Percentiles rank a stretch among this genome's conserved stretches.
phyloP scores from a whole-genome alignment of 2,888 invertebrate genomes.

The Peribatodes rhomboidaria region DNA sequence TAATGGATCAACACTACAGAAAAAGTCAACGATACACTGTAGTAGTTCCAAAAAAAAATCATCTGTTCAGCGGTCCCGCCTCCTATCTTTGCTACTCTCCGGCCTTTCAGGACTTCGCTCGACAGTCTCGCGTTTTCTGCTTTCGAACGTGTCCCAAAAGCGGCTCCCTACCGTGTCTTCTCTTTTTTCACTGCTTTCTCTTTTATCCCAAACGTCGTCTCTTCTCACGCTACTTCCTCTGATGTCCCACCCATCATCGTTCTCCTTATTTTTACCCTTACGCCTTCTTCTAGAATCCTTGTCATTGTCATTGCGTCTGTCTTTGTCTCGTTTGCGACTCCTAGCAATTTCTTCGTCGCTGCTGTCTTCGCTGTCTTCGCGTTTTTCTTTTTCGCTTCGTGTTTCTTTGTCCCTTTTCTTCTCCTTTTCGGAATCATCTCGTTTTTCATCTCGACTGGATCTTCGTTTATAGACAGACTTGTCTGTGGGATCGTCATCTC shows the following conservation, averaged over 20 bases:
- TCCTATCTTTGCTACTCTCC: conserved; percentile 33
- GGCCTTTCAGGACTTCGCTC: conserved; percentile 35
- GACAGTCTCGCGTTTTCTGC: conserved; percentile 44
- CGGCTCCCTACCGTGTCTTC: conserved; percentile 46
- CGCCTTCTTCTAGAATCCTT: conserved; percentile 27
- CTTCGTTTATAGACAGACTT: conserved; percentile 19
- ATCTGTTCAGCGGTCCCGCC: conserved; percentile 35
- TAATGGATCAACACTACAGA: background rate
- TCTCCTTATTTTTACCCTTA: conserved; percentile 40
- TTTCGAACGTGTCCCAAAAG: conserved; percentile 58
- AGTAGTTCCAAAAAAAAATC: conserved; percentile 35
- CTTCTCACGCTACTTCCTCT: conserved; percentile 47
- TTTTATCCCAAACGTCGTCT: conserved; percentile 53
- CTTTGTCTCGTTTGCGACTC: conserved; percentile 37
- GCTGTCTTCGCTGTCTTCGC: conserved; percentile 25
- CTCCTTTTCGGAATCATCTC: conserved; percentile 2
- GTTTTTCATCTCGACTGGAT: conserved; percentile 32
- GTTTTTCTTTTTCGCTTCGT: conserved; percentile 19
- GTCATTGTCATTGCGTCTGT: conserved; percentile 34
- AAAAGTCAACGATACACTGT: background rate
- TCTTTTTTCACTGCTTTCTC: conserved; percentile 44
- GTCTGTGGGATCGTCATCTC: conserved; percentile 18
- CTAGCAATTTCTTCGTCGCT: conserved; percentile 36
- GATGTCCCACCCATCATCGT: conserved; percentile 60
- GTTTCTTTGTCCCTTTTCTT: conserved; percentile 13